These are phyloP conservation scores for Octomys mimax DNA, from an alignment of 2,797 vertebrate species.

Conservation along the genomic window DNA sequence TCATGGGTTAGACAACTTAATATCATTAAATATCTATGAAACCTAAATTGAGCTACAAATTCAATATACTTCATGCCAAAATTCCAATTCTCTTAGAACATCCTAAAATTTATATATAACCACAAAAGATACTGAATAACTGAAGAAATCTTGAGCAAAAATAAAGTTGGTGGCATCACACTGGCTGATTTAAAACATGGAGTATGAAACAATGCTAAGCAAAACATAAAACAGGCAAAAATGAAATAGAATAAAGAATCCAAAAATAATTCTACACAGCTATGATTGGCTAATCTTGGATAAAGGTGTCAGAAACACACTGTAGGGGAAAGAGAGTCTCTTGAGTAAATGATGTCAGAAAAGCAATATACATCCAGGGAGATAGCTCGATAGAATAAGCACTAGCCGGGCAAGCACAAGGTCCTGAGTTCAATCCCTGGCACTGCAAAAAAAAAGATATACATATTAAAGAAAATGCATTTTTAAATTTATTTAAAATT, in stretches of 20 bases:
- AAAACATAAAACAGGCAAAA: neutral
- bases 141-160: neutral
- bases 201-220: neutral
- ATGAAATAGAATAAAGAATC: neutral
- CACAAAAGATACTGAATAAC: neutral
- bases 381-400: too few species aligned
- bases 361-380: too few species aligned
- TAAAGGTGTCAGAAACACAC: neutral
- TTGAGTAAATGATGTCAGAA: neutral
- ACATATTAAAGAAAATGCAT: neutral
- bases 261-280: neutral
- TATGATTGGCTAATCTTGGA: neutral
- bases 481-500: neutral
- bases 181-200: neutral
- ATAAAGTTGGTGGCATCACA: neutral
- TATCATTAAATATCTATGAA: neutral
- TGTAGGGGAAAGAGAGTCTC: neutral
- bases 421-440: too few species aligned
- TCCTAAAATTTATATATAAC: neutral
- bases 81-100: neutral
- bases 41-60: neutral
- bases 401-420: too few species aligned
- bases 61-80: neutral
- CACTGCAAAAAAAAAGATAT: too few species aligned
- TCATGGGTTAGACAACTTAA: neutral